These are phyloP conservation scores for Galleria mellonella DNA, from an alignment of 1,140 invertebrate genomes.

Conservation along the genomic window DNA sequence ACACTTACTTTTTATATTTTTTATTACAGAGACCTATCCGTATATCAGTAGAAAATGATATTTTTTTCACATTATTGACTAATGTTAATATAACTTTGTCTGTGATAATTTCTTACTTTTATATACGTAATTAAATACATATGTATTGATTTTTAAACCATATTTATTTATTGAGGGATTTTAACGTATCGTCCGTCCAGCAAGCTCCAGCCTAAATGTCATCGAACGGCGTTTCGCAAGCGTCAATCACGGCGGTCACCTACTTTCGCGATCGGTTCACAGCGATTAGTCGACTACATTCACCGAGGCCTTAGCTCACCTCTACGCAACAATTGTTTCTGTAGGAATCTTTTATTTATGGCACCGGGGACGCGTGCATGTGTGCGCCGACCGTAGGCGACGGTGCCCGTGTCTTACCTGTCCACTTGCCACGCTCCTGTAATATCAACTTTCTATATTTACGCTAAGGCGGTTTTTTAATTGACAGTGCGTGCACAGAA, in stretches of 20 bases:
- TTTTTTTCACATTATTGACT: too few species aligned
- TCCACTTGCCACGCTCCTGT: slow-evolving; percentile 8
- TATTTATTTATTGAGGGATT: slow-evolving; percentile 42
- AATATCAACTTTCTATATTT: slow-evolving; percentile 20
- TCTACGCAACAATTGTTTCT: slow-evolving; percentile 74
- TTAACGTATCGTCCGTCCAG: slow-evolving; percentile 54
- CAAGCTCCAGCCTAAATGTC: slow-evolving; percentile 67
- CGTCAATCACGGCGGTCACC: slow-evolving; percentile 72
- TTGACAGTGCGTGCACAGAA: slow-evolving; percentile 35
- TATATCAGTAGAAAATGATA: too few species aligned
- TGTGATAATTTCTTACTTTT: too few species aligned
- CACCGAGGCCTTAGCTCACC: slow-evolving; percentile 64
- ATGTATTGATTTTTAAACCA: too few species aligned
- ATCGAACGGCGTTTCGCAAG: slow-evolving; percentile 69
- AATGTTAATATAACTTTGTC: too few species aligned
- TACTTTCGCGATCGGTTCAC: slow-evolving; percentile 70
- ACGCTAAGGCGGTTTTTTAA: slow-evolving; percentile 23
- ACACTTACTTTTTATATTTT: too few species aligned
- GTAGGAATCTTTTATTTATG: slow-evolving; percentile 74
- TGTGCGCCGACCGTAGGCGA: slow-evolving; percentile 61
- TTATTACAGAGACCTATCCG: too few species aligned
- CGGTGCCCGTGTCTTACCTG: slow-evolving; percentile 70
- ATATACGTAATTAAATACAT: too few species aligned
- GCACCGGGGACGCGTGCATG: slow-evolving; percentile 39
- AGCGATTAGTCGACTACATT: slow-evolving; percentile 70